phyloP scores from a whole-genome alignment of 2,888 invertebrate species.

The Luffia ferchaultella region DNA sequence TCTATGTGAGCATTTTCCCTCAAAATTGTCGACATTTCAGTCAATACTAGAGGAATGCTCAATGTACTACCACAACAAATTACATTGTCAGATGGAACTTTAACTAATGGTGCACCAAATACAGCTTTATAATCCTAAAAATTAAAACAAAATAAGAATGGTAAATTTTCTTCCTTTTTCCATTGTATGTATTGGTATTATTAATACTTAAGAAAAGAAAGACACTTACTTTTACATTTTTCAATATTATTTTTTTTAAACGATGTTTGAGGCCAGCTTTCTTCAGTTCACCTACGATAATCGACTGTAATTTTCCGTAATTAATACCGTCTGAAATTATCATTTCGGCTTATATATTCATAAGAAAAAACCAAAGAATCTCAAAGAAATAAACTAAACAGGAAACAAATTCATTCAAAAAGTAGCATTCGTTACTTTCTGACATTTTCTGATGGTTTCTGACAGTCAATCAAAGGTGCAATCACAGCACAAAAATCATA shows the following conservation, averaged over 20 bases:
- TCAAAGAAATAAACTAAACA: no score
- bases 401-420: no score
- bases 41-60: conserved; percentile 76
- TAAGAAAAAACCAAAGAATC: no score
- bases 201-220: conserved; percentile 3
- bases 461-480: no score
- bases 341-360: conserved; percentile 33
- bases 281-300: conserved; percentile 72
- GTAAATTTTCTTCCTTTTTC: neutral
- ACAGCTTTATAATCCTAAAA: conserved; percentile 52
- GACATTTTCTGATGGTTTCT: no score
- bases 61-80: conserved; percentile 75
- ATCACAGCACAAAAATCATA: no score
- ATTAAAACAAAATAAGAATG: conserved; percentile 6
- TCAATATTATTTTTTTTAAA: conserved; percentile 69
- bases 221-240: conserved; percentile 56
- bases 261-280: conserved; percentile 76
- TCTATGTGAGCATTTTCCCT: conserved; percentile 76
- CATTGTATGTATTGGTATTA: neutral
- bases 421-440: no score
- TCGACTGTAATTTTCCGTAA: conserved; percentile 53
- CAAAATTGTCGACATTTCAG: conserved; percentile 75
- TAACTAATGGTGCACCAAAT: conserved; percentile 53
- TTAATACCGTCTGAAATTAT: conserved; percentile 59
- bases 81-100: conserved; percentile 59